phyloP scores from a whole-genome alignment of 2,888 invertebrate genomes.

The Malachius bipustulatus region DNA sequence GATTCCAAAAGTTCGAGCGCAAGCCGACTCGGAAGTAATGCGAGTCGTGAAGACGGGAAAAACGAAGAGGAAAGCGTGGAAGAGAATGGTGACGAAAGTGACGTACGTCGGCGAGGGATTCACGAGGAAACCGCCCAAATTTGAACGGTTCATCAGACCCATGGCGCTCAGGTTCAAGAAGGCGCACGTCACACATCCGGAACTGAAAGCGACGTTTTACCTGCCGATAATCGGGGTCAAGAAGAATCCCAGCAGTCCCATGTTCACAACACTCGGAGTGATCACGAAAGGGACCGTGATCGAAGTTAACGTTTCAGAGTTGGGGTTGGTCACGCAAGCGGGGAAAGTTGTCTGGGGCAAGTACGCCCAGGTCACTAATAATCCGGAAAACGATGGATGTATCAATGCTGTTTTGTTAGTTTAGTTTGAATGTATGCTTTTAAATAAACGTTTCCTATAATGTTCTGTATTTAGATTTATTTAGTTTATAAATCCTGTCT shows the following conservation, averaged over 20 bases:
- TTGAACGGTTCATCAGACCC: conserved; percentile 94
- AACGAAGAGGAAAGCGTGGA: conserved; percentile 92
- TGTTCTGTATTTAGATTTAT: too few relatives aligned
- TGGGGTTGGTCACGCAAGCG: conserved; percentile 95
- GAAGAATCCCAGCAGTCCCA: conserved; percentile 94
- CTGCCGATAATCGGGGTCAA: conserved; percentile 98
- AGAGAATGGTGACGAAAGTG: conserved; percentile 98
- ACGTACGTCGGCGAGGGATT: conserved; percentile 97
- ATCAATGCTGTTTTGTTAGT: conserved; percentile 97
- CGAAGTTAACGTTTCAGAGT: conserved; percentile 95
- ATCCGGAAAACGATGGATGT: conserved; percentile 99
- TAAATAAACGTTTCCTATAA: too few relatives aligned
- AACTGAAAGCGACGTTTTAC: conserved; percentile 94
- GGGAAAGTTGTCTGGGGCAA: conserved; percentile 99
- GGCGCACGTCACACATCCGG: conserved; percentile 98
- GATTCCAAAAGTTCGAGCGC: conserved; percentile 93
- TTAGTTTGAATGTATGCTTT: too few relatives aligned
- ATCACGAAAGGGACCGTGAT: conserved; percentile 98
- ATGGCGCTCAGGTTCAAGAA: conserved; percentile 95
- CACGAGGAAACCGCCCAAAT: conserved; percentile 98
- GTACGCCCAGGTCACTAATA: conserved; percentile 98
- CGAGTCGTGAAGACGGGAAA: conserved; percentile 87
- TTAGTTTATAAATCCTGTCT: too few relatives aligned
- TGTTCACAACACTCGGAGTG: conserved; percentile 95
- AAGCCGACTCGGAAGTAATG: conserved; percentile 95